phyloP scores from a whole-genome alignment of 1,140 invertebrate genomes.

The Tigriopus japonicus region DNA sequence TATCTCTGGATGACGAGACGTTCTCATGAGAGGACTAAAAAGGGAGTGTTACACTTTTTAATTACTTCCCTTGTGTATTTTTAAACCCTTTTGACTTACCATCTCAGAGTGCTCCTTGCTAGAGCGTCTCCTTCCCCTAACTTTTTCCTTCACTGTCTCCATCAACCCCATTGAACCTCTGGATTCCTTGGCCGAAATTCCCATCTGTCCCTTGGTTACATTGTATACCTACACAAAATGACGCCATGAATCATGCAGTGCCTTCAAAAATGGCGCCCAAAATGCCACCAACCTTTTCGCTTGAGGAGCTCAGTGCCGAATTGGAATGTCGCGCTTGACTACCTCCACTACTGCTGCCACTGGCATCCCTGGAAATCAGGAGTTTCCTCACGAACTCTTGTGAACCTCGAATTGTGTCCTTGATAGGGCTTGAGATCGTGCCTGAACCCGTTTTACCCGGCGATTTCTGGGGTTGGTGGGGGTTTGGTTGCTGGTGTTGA shows the following conservation, averaged over 20 bases:
- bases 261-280: background rate
- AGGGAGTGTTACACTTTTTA: too few relatives aligned
- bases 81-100: too few relatives aligned
- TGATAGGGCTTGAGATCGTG: background rate
- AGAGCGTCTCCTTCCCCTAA: background rate
- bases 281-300: slow-evolving; percentile 2
- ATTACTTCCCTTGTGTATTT: too few relatives aligned
- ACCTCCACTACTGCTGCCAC: background rate
- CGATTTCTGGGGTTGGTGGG: background rate
- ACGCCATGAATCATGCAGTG: too few relatives aligned
- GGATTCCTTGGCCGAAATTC: too few relatives aligned
- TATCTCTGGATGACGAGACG: too few relatives aligned
- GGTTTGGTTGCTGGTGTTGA: background rate
- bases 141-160: slow-evolving; percentile 8
- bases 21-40: too few relatives aligned
- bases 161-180: background rate
- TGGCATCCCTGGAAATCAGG: background rate
- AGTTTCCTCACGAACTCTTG: slow-evolving; percentile 6
- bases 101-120: slow-evolving; percentile 3
- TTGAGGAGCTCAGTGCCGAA: background rate
- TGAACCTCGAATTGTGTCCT: slow-evolving; percentile 2
- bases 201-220: too few relatives aligned
- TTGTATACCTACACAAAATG: too few relatives aligned
- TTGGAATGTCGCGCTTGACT: too few relatives aligned
- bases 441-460: background rate